Evolutionary conservation across 2,888 invertebrate species (phyloP).

Genomic region (Scaptomyza reducta): DNA sequence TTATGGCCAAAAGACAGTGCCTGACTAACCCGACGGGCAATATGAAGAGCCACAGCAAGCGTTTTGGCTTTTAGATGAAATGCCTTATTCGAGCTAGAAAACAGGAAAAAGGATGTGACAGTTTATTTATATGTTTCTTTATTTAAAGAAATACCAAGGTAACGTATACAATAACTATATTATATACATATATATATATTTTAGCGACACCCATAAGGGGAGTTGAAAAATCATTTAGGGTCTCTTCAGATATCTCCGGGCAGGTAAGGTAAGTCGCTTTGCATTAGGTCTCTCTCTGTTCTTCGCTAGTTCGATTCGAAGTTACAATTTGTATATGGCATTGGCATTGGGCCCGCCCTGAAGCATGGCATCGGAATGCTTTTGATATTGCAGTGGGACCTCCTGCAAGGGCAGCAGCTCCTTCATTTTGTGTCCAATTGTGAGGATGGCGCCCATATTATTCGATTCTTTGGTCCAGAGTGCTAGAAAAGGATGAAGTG

Average conservation of each 20-base stretch:
- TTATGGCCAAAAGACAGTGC: constrained; percentile 13
- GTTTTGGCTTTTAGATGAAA: constrained; percentile 9
- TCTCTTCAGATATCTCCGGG: no score
- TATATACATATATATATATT: no score
- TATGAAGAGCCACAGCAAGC: background rate
- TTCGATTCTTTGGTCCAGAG: constrained; percentile 95
- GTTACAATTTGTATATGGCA: constrained; percentile 70
- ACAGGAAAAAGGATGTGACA: no score
- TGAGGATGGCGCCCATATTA: constrained; percentile 89
- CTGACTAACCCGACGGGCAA: background rate
- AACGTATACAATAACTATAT: no score
- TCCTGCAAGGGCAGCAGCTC: constrained; percentile 89
- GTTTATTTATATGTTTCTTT: no score
- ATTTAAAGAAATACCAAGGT: no score
- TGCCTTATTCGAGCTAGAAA: constrained; percentile 21
- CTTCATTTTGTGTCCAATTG: constrained; percentile 94
- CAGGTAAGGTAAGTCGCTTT: no score
- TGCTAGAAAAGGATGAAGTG: constrained; percentile 83
- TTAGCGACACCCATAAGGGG: no score
- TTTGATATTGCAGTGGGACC: constrained; percentile 88
- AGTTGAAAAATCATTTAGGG: no score
- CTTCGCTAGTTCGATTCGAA: no score
- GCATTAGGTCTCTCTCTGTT: no score
- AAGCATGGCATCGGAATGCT: constrained; percentile 92
- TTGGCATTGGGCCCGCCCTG: constrained; percentile 92